Conservation (phyloP, 2,797 vertebrate genomes). For the Hirundo rustica region DNA sequence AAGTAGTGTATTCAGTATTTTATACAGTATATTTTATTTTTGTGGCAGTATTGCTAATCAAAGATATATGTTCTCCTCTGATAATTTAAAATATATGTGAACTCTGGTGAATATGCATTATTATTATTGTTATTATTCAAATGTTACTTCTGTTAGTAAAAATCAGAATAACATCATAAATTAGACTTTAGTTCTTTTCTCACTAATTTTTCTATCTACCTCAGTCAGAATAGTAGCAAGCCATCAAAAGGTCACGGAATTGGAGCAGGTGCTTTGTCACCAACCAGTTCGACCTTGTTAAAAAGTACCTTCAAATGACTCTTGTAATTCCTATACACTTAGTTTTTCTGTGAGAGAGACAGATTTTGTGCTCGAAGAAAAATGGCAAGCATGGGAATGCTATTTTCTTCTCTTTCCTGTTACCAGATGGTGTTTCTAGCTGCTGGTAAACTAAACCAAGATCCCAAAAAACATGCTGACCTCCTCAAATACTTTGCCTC, state of each 20-base stretch:
- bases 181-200: not conserved
- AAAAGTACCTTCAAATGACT: not conserved
- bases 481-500: not conserved
- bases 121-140: not conserved
- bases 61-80: not conserved
- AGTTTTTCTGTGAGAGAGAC: not conserved
- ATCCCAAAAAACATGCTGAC: not conserved
- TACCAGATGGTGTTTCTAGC: not conserved
- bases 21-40: not conserved
- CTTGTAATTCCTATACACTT: not conserved
- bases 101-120: not conserved
- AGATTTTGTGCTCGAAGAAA: constrained; percentile 4
- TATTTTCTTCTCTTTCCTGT: not conserved
- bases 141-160: not conserved
- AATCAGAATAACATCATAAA: not conserved
- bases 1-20: not conserved
- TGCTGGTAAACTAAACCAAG: not conserved
- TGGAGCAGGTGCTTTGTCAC: not conserved
- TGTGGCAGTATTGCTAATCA: not conserved
- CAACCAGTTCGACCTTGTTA: not conserved
- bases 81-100: not conserved
- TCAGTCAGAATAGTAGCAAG: not conserved
- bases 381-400: not conserved
- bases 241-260: not conserved
- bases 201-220: not conserved